Conservation (phyloP, 2,888 invertebrate genomes). For the Chymomyza procnemis region DNA sequence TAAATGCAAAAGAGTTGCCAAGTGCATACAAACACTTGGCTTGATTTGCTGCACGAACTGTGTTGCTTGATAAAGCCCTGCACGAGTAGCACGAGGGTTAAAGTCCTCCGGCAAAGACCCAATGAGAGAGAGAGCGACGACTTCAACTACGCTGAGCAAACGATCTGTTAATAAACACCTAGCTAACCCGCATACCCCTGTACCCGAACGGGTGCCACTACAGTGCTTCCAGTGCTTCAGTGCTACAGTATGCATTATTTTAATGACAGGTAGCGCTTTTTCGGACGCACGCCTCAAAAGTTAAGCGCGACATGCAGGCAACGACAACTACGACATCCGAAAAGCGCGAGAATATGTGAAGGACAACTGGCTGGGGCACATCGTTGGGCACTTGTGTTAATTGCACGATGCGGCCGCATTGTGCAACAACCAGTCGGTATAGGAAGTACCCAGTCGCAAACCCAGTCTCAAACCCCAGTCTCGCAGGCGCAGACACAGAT, state of each 20-base stretch:
- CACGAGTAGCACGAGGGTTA: not conserved
- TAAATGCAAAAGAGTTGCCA: conserved; percentile 13
- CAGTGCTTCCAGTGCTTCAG: conserved; percentile 48
- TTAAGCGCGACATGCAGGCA: conserved; percentile 56
- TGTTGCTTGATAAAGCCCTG: conserved; percentile 44
- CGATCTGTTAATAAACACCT: conserved; percentile 77
- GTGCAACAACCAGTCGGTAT: not conserved
- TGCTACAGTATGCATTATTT: conserved; percentile 73
- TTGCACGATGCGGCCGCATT: conserved; percentile 65
- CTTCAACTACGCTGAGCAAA: conserved; percentile 69
- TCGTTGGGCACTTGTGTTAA: conserved; percentile 75
- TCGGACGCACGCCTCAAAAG: conserved; percentile 67
- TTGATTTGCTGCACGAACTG: conserved; percentile 58
- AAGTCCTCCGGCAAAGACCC: not conserved
- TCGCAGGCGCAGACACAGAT: not conserved
- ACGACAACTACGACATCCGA: conserved; percentile 24
- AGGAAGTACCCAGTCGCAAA: not conserved
- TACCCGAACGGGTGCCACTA: not conserved
- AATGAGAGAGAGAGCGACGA: conserved; percentile 6
- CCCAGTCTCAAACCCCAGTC: too few species aligned
- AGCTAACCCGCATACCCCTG: conserved; percentile 25
- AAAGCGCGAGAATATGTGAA: conserved; percentile 47
- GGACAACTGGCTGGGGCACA: conserved; percentile 51
- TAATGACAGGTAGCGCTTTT: conserved; percentile 70
- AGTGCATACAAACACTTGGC: conserved; percentile 64